Evolutionary conservation across 2,888 invertebrate species (phyloP), one percentile per base, ranked within the genome.

Genomic region (Euzophera pinguis): DNA sequence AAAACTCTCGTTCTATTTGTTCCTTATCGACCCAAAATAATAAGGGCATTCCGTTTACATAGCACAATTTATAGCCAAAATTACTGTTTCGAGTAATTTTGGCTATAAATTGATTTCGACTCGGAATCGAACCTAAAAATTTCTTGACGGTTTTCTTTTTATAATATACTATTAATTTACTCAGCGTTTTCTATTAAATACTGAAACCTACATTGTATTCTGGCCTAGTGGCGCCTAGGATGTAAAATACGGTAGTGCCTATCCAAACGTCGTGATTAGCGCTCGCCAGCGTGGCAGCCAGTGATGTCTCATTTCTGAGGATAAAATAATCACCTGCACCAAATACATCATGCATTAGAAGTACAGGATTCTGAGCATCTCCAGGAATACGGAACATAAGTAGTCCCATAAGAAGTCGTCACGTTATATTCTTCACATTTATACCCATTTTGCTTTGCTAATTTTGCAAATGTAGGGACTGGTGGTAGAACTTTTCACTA

Each of bases 191-290:
- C 22, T 6, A 32, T 4, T 7, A 9, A 32, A 32, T 32, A 32
- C 3, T 2, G 7, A 7, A 32, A 7, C 10, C 3, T 32, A 32
- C 32, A 62, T 92, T 92, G 64, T 92, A 92, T 54, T 90, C 86
- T 0, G 92, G 91, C 42, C 67, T 69, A 27, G 74, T 73, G 0
- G 91, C 80, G 1, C 81, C 73, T 76, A 92, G 79, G 0, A 91
- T 88, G 57, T 81, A 92, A 58, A 91, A 91, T 6, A 72, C 65
- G 0, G 92, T 91, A 0, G 90, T 90, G 6, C 94, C 95, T 66
- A 63, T 52, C 83, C 83, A 83, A 0, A 81, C 65, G 53, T 93
- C 93, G 61, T 90, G 91, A 1, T 91, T 91, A 0, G 71, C 67
- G 47, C 87, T 84, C 0, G 91, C 89, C 29, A 92, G 64, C 0